Base-by-base conservation (phyloP, 2,113 vertebrate species). In the Halichoeres trimaculatus region DNA sequence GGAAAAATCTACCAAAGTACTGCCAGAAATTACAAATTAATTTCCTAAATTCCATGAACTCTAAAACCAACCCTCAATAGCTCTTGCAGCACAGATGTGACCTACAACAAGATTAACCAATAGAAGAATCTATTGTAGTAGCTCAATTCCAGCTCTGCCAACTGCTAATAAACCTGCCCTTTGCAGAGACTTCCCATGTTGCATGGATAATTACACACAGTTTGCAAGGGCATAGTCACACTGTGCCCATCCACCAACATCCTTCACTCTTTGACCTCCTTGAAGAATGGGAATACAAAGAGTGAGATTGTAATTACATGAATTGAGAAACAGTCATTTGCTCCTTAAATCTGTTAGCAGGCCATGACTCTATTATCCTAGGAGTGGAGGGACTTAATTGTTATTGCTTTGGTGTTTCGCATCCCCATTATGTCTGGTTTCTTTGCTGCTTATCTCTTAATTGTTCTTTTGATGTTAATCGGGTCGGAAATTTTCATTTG, bases 401-500 rank as follows among this genome's bases (percentile, higher is more conserved):
- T 79, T 91, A 79, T 77, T 89, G 68, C 78, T 73, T 50, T 80
- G 87, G 51, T 88, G 66, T 79, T 90, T 86, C 85, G 78, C 64
- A 86, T 92, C 90, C 81, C 62, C 80, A 88, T 91, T 86, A 67
- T 76, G 78, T 82, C 79, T 74, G 51, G 65, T 67, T 93, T 92
- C 74, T 84, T 80, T 89, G 68, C 82, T 66, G 80, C 79, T 89
- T 90, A 91, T 92, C 86, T 85, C 67, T 83, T 92, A 93, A 93
- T 93, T 88, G 90, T 91, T 77, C 80, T 92, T 89, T 85, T 87
- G 78, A 89, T 92, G 74, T 70, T 86, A 84, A 74, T 91, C 86
- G 26, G 58, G 90, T 91, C 60, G 70, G 79, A 91, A 80, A 83
- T 85, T 90, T 92, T 85, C 77, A 75, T 92, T 94, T 84, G 66